Conservation (phyloP, 2,888 invertebrate species). For the Plagodis dolabraria region DNA sequence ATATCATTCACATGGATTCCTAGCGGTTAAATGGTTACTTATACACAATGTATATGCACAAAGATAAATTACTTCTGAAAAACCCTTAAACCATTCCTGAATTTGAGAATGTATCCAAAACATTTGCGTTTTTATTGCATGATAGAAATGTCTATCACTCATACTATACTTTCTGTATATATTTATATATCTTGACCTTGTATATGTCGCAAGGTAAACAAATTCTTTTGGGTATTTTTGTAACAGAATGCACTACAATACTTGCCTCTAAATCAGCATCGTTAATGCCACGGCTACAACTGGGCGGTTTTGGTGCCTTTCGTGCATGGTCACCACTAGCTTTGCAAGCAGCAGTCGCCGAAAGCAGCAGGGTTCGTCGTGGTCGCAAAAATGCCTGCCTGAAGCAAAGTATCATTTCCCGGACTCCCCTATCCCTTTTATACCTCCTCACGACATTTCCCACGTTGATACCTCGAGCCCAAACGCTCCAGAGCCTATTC, state of each 20-base stretch:
- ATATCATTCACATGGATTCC: too few relatives aligned
- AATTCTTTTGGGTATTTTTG: neutral
- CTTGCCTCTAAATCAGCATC: conserved; percentile 69
- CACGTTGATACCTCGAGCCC: conserved; percentile 63
- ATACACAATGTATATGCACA: too few relatives aligned
- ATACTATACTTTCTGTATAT: neutral
- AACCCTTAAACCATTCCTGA: too few relatives aligned
- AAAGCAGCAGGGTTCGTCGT: conserved; percentile 62
- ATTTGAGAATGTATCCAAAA: too few relatives aligned
- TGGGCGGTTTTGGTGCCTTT: conserved; percentile 30
- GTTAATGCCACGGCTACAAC: conserved; percentile 60
- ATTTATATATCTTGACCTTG: conserved; percentile 25
- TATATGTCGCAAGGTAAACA: conserved; percentile 22
- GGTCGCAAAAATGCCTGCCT: conserved; percentile 67
- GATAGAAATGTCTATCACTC: too few relatives aligned
- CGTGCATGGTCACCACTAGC: conserved; percentile 48
- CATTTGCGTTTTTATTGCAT: too few relatives aligned
- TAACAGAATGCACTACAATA: neutral
- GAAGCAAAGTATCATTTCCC: conserved; percentile 69
- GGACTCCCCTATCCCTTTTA: conserved; percentile 64
- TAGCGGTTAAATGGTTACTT: too few relatives aligned
- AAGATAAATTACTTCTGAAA: too few relatives aligned
- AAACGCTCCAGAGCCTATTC: conserved; percentile 64
- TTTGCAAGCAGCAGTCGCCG: conserved; percentile 72
- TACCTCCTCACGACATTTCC: conserved; percentile 65